Evolutionary conservation across 2,797 vertebrate species (phyloP).

Genomic region (Ceryle rudis): DNA sequence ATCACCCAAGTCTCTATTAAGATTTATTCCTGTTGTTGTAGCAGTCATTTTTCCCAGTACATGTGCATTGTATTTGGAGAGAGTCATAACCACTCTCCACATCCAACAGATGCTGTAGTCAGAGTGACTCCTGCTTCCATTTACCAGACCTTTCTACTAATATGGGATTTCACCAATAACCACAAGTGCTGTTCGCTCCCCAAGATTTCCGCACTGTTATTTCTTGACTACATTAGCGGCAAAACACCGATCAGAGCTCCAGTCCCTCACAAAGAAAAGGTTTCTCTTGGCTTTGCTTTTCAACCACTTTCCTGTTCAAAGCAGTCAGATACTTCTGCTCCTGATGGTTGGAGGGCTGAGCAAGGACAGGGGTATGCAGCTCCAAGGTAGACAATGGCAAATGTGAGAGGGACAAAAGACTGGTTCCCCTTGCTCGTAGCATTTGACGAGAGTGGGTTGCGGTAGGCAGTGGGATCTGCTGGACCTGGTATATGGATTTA

Average conservation of each 20-base stretch:
- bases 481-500: not conserved
- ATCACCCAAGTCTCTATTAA: constrained; percentile 71
- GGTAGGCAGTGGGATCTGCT: not conserved
- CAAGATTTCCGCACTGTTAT: constrained; percentile 15
- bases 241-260: not conserved
- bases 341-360: not conserved
- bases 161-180: constrained; percentile 69
- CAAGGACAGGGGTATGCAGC: rapidly evolving
- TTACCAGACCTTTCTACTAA: constrained; percentile 66
- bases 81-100: constrained; percentile 68
- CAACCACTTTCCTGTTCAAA: not conserved
- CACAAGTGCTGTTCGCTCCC: constrained; percentile 57
- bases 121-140: constrained; percentile 71
- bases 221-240: constrained; percentile 27
- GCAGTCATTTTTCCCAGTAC: constrained; percentile 68
- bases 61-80: constrained; percentile 69
- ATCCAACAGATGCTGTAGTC: constrained; percentile 67
- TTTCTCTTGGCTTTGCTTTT: constrained; percentile 32
- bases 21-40: constrained; percentile 76
- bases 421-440: rapidly evolving
- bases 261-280: not conserved
- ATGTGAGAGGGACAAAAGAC: not conserved
- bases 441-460: not conserved
- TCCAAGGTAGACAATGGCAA: rapidly evolving
- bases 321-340: not conserved